These are phyloP conservation scores for Synanthedon tipuliformis DNA, from an alignment of 2,888 invertebrate species.

Conservation along the genomic window DNA sequence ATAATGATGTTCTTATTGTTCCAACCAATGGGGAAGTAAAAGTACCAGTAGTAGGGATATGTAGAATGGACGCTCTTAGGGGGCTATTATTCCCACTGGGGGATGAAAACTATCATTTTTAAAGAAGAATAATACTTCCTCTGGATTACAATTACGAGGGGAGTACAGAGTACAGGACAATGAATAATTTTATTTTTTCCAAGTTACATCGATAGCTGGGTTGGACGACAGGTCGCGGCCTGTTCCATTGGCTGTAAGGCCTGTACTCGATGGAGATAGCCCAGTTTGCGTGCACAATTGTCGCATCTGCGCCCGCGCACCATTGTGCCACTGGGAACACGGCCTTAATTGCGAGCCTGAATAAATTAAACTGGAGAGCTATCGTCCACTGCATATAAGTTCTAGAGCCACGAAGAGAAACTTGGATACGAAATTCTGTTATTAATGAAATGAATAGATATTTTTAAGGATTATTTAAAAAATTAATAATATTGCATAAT, in stretches of 20 bases:
- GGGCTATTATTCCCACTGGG: no score
- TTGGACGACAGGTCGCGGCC: constrained; percentile 20
- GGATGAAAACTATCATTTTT: no score
- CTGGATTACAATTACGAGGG: no score
- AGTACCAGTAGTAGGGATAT: no score
- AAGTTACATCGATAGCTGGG: background rate
- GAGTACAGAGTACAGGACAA: background rate
- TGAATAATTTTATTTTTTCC: background rate
- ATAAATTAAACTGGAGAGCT: constrained; percentile 64
- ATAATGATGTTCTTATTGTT: no score
- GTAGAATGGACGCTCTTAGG: no score
- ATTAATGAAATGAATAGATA: no score
- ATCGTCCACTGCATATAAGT: constrained; percentile 34
- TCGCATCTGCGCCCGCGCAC: constrained; percentile 49
- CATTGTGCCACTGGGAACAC: constrained; percentile 59
- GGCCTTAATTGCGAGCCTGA: constrained; percentile 61
- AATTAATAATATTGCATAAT: no score
- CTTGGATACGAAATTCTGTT: no score
- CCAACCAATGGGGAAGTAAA: no score
- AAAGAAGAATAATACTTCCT: no score
- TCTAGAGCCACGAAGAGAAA: constrained; percentile 25
- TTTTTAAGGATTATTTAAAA: no score
- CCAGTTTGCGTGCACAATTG: constrained; percentile 58
- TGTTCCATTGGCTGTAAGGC: constrained; percentile 6
- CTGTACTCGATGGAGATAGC: constrained; percentile 51